phyloP scores from a whole-genome alignment of 1,140 invertebrate genomes.

The Aphelenchoides besseyi region DNA sequence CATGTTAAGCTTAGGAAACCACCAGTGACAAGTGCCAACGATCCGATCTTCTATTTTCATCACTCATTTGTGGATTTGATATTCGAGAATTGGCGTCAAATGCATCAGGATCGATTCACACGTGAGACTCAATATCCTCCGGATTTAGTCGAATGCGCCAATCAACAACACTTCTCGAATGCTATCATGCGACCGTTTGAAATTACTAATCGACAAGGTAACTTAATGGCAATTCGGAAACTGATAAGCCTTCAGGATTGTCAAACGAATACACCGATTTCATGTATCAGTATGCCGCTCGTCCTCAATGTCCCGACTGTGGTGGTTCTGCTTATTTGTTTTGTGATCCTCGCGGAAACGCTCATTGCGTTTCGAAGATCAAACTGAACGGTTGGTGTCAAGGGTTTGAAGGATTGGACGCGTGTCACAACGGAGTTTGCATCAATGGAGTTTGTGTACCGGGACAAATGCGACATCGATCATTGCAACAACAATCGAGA shows the following conservation, averaged over 20 bases:
- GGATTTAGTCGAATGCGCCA: conserved; percentile 51
- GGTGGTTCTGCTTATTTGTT: conserved; percentile 55
- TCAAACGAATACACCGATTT: conserved; percentile 61
- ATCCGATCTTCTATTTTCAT: conserved; percentile 56
- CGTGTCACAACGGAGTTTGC: conserved; percentile 52
- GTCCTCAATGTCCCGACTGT: conserved; percentile 40
- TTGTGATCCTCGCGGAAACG: conserved; percentile 48
- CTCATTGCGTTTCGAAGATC: conserved; percentile 59
- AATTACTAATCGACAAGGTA: conserved; percentile 54
- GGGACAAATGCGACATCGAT: conserved; percentile 16
- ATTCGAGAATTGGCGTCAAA: conserved; percentile 61
- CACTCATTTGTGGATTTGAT: conserved; percentile 63
- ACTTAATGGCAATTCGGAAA: not conserved
- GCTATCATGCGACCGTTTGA: conserved; percentile 58
- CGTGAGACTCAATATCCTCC: conserved; percentile 52
- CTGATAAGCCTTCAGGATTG: conserved; percentile 42
- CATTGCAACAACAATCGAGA: not conserved
- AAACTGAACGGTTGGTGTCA: conserved; percentile 49
- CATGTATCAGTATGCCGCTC: conserved; percentile 48
- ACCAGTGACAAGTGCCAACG: conserved; percentile 54
- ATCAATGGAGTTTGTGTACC: conserved; percentile 46
- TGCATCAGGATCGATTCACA: conserved; percentile 40
- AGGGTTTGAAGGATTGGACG: conserved; percentile 59
- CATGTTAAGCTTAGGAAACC: not conserved
- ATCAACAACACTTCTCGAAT: conserved; percentile 58